A percentile compares a stretch with the other conserved stretches of the same genome.
Evolutionary conservation across 2,113 vertebrate genomes (phyloP).

Genomic region (Myrmecophaga tridactyla): DNA sequence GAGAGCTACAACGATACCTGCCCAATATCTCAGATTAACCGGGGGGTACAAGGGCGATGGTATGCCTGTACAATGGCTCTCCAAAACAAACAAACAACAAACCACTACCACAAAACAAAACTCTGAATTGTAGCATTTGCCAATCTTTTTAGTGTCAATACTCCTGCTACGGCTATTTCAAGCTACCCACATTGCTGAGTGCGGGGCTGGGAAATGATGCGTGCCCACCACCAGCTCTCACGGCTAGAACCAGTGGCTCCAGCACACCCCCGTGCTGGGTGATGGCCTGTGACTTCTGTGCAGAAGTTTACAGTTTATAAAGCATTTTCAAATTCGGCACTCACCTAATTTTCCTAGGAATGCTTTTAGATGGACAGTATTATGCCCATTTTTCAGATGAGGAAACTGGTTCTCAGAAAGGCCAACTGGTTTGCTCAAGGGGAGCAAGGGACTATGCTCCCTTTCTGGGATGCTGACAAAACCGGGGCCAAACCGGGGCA

Average conservation of each 20-base stretch:
- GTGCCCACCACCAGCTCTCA: accelerated
- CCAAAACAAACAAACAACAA: too few species aligned
- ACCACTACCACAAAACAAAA: neutral
- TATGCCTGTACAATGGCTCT: neutral
- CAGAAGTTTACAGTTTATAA: neutral
- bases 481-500: neutral
- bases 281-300: neutral
- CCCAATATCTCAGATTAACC: neutral
- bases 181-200: accelerated
- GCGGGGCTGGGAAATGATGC: accelerated
- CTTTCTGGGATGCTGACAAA: neutral
- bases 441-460: neutral
- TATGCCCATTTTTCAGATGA: neutral
- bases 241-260: accelerated
- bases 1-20: neutral
- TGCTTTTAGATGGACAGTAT: neutral
- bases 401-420: neutral
- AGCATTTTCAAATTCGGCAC: accelerated
- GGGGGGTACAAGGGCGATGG: accelerated
- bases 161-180: neutral
- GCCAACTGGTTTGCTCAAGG: neutral
- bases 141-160: neutral
- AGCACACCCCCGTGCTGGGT: neutral
- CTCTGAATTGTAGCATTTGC: neutral
- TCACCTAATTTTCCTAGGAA: neutral